These are phyloP conservation scores for Lithobates sylvaticus DNA, from an alignment of 2,797 vertebrate genomes.

Conservation along the genomic window DNA sequence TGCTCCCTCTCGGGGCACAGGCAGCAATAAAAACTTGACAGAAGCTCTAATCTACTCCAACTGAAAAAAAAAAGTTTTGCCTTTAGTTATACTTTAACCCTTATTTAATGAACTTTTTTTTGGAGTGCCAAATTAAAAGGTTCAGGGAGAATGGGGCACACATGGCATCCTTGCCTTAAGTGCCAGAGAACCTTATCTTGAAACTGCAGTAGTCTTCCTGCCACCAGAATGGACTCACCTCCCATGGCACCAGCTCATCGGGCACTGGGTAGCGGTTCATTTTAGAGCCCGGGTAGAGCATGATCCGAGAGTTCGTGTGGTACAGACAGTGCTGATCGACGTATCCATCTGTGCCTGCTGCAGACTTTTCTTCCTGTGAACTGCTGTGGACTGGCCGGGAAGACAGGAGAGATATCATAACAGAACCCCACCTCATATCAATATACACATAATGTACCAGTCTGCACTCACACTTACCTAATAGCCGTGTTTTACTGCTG, in stretches of 20 bases:
- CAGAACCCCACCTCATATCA: not conserved
- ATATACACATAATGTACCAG: not conserved
- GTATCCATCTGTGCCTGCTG: not conserved
- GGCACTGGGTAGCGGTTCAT: constrained; percentile 32
- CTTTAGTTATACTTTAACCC: too few relatives aligned
- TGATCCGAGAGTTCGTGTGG: constrained; percentile 35
- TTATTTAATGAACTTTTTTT: too few relatives aligned
- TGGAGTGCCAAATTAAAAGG: too few relatives aligned
- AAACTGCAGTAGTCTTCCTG: too few relatives aligned
- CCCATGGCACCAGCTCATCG: constrained; percentile 54
- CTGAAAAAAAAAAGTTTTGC: too few relatives aligned
- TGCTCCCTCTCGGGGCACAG: too few relatives aligned
- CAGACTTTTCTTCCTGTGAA: not conserved
- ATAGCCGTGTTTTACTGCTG: constrained; percentile 15
- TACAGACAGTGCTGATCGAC: constrained; percentile 14
- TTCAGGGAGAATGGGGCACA: too few relatives aligned
- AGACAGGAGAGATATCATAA: not conserved
- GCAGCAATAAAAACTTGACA: too few relatives aligned
- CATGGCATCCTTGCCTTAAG: too few relatives aligned
- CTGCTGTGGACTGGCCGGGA: not conserved
- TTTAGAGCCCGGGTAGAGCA: constrained; percentile 22
- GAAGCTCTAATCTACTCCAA: too few relatives aligned
- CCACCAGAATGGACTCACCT: constrained; percentile 20
- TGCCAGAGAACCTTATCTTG: too few relatives aligned
- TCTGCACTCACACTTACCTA: constrained; percentile 22